Conservation (phyloP, 2,888 invertebrate genomes). For the Acheta domesticus region DNA sequence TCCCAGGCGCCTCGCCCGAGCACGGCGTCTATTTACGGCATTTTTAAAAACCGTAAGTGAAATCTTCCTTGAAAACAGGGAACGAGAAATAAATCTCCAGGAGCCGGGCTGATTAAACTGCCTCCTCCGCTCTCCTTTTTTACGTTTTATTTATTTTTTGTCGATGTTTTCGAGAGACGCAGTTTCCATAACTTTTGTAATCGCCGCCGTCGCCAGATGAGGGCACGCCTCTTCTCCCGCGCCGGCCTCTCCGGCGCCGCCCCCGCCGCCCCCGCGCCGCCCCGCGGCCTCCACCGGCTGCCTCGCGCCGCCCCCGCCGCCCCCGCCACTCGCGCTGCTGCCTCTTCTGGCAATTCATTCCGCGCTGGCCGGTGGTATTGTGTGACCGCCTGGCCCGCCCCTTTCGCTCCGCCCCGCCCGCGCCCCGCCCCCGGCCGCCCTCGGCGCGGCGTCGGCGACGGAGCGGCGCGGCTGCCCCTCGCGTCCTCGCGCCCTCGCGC, state of each 20-base stretch:
- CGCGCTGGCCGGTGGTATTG: not conserved
- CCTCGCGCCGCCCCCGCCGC: conserved; percentile 18
- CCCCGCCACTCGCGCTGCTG: not conserved
- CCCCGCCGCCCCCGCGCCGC: not conserved
- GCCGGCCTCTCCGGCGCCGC: not conserved
- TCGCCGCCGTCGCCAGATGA: conserved; percentile 18
- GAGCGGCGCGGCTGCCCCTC: not conserved
- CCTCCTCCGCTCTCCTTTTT: conserved; percentile 24
- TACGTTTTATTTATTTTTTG: conserved; percentile 29
- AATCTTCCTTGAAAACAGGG: conserved; percentile 6
- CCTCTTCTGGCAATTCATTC: conserved; percentile 1
- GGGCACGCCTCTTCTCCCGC: not conserved
- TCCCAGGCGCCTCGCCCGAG: not conserved
- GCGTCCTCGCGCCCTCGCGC: not conserved
- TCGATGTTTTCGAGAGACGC: conserved; percentile 24
- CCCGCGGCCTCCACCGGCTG: conserved; percentile 11
- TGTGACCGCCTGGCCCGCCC: not conserved
- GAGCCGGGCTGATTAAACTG: not conserved
- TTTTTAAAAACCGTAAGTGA: conserved; percentile 20
- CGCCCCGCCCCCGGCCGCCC: not conserved
- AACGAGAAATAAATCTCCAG: conserved; percentile 1
- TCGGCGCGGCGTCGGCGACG: not conserved
- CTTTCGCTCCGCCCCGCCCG: not conserved
- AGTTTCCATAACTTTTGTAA: conserved; percentile 18
- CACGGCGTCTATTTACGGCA: not conserved